These are phyloP conservation scores for Trachelus stipa DNA, from an alignment of 2,888 invertebrate genomes.

Conservation along the genomic window DNA sequence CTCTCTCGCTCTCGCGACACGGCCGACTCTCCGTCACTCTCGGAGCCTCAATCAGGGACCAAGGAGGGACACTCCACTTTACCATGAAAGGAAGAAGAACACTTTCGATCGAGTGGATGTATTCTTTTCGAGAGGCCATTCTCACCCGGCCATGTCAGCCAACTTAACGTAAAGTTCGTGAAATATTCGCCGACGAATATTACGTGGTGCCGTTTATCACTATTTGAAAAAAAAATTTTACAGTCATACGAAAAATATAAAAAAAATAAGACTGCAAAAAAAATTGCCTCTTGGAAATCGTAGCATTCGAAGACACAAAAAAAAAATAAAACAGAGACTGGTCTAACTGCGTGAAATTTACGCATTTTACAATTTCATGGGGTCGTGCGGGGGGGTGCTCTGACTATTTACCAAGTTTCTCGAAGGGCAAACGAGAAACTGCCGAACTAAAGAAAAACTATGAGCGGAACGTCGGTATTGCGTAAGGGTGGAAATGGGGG, in stretches of 20 bases:
- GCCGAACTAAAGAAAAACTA: background rate
- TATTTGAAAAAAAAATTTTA: too few relatives aligned
- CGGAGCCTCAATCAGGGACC: background rate
- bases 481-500: background rate
- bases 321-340: too few relatives aligned
- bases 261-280: too few relatives aligned
- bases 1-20: slow-evolving; percentile 10
- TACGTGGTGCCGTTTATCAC: too few relatives aligned
- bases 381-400: too few relatives aligned
- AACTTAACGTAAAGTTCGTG: background rate
- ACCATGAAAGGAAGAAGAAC: background rate
- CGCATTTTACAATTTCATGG: too few relatives aligned
- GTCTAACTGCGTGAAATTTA: too few relatives aligned
- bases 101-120: background rate
- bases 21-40: background rate
- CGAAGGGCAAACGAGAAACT: background rate
- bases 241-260: too few relatives aligned
- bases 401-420: background rate
- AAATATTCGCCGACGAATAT: background rate
- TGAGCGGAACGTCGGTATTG: background rate
- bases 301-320: too few relatives aligned
- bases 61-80: background rate
- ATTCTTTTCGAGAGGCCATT: background rate
- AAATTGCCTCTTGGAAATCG: too few relatives aligned
- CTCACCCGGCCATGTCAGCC: too few relatives aligned